A percentile compares a stretch with the other conserved stretches of the same genome.
Evolutionary conservation across 2,888 invertebrate genomes (phyloP).

Genomic region (Xanthorhoe designata): DNA sequence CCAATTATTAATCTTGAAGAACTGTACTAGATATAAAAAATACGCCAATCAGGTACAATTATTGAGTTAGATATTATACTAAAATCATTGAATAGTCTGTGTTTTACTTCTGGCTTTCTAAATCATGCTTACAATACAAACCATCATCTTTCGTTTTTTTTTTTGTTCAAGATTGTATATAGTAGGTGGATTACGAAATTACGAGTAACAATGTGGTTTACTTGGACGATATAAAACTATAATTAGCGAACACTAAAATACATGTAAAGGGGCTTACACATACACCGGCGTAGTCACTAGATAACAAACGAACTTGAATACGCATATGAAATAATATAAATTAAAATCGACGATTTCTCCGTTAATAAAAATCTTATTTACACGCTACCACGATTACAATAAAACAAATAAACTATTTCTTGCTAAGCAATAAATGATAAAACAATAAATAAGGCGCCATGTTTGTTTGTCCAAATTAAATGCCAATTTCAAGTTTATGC

Average conservation of each 20-base stretch:
- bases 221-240: slow-evolving; percentile 54
- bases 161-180: background rate
- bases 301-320: slow-evolving; percentile 73
- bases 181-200: slow-evolving; percentile 61
- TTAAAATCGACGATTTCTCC: slow-evolving; percentile 50
- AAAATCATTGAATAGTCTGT: too few species aligned
- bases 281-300: slow-evolving; percentile 75
- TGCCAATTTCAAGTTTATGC: slow-evolving; percentile 48
- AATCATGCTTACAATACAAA: too few species aligned
- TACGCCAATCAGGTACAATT: too few species aligned
- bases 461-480: slow-evolving; percentile 28
- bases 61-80: too few species aligned
- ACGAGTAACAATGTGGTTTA: slow-evolving; percentile 43
- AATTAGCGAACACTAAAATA: slow-evolving; percentile 56
- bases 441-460: slow-evolving; percentile 65
- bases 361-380: slow-evolving; percentile 84
- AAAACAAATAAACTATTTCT: slow-evolving; percentile 71
- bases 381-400: slow-evolving; percentile 61
- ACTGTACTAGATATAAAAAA: too few species aligned
- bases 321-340: slow-evolving; percentile 59
- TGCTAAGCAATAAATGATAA: slow-evolving; percentile 75
- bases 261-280: slow-evolving; percentile 68
- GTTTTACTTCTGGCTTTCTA: too few species aligned
- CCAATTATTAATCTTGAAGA: too few species aligned
- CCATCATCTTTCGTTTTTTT: too few species aligned